phyloP scores from a whole-genome alignment of 2,797 vertebrate genomes.

The Myotis planiceps region DNA sequence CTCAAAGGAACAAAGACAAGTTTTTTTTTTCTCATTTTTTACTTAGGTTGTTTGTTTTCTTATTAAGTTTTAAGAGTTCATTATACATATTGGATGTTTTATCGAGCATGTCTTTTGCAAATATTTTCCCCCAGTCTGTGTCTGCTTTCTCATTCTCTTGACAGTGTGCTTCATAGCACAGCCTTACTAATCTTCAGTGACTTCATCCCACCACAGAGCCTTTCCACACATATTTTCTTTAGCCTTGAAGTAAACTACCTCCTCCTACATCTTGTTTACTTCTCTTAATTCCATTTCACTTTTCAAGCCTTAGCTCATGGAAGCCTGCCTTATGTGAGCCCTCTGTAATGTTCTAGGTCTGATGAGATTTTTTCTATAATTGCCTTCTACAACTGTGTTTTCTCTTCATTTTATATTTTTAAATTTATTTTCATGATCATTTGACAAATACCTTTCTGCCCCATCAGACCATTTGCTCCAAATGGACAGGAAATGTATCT shows the following conservation, averaged over 20 bases:
- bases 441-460: not conserved
- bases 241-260: not conserved
- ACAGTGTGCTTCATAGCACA: too few relatives aligned
- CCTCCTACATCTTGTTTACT: not conserved
- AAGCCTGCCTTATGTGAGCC: not conserved
- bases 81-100: too few relatives aligned
- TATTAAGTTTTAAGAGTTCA: not conserved
- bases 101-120: too few relatives aligned
- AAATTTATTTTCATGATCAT: slow-evolving; percentile 1
- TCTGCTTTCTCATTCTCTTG: too few relatives aligned
- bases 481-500: not conserved
- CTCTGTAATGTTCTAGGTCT: not conserved
- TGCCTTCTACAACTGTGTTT: not conserved
- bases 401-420: not conserved
- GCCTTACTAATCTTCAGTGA: too few relatives aligned
- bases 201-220: not conserved
- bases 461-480: not conserved
- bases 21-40: not conserved
- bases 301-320: not conserved
- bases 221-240: not conserved
- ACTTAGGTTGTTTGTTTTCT: not conserved
- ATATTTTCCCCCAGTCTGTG: too few relatives aligned
- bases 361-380: not conserved
- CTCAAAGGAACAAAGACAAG: not conserved
- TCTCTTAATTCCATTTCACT: not conserved